Evolutionary conservation across 2,888 invertebrate genomes (phyloP), one percentile per base, ranked within the genome.

Genomic region (Allacma fusca): DNA sequence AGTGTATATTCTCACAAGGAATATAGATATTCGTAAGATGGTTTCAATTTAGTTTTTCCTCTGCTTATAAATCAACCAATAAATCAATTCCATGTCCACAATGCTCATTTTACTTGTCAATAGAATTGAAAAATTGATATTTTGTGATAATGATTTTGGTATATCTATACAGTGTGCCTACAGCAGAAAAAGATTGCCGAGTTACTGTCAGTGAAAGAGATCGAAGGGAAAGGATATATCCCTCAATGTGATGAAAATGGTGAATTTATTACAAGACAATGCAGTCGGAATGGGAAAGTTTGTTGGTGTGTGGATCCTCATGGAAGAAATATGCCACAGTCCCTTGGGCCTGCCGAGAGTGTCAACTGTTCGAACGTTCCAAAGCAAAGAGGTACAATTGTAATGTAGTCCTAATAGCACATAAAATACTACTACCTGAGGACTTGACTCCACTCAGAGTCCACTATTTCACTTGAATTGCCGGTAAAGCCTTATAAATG

Each of bases 241-340:
- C 95, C 95, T 0, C 94, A 95, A 85, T 95, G 95, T 85, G 89
- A 89, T 34, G 88, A 86, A 44, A 82, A 83, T 79, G 94, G 95
- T 0, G 89, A 91, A 72, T 95, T 93, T 86, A 88, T 91, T 34
- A 89, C 91, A 0, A 90, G 89, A 80, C 95, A 95, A 85, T 95
- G 95, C 86, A 94, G 94, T 0, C 89, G 94, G 77, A 95, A 95
- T 86, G 93, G 93, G 29, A 87, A 94, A 29, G 94, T 95, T 81
- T 95, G 95, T 86, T 95, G 95, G 95, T 95, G 95, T 85, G 95
- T 95, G 0, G 93, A 94, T 86, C 86, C 87, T 0, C 88, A 90
- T 24, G 95, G 95, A 0, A 90, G 92, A 85, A 94, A 94, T 86
- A 89, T 93, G 40, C 90, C 91, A 72, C 92, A 93, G 1, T 91